phyloP scores from a whole-genome alignment of 1,140 invertebrate species.

The Amphibalanus amphitrite region DNA sequence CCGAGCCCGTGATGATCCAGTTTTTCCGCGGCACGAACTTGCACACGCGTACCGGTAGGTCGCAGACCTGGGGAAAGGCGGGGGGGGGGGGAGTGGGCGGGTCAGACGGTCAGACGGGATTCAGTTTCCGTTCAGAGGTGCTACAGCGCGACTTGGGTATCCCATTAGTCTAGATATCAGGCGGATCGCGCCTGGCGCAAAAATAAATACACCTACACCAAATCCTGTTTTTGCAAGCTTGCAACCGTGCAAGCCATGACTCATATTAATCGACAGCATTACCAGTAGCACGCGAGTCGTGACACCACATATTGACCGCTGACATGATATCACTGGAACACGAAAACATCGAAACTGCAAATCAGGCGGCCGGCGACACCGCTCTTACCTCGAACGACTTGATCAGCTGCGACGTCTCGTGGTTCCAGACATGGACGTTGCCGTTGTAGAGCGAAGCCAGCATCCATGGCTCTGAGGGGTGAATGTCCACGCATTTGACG shows the following conservation, averaged over 20 bases:
- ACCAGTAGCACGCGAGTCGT: background rate
- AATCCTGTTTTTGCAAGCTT: no score
- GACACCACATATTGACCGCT: background rate
- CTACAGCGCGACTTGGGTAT: no score
- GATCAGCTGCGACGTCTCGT: slow-evolving; percentile 79
- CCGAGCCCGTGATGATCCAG: slow-evolving; percentile 95
- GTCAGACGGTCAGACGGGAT: no score
- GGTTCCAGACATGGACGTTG: slow-evolving; percentile 98
- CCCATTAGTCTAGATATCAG: no score
- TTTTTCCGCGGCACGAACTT: slow-evolving; percentile 95
- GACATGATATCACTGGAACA: no score
- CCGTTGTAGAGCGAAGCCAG: slow-evolving; percentile 95
- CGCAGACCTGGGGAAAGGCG: slow-evolving; percentile 50
- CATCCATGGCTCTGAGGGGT: slow-evolving; percentile 96
- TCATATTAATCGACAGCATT: background rate
- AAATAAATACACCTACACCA: no score
- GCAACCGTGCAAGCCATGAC: background rate
- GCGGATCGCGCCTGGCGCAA: no score
- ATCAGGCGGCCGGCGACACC: background rate
- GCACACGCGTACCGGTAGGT: slow-evolving; percentile 83
- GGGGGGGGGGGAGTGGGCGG: no score
- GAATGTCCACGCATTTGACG: slow-evolving; percentile 94
- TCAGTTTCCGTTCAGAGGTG: no score
- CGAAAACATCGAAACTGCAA: background rate
- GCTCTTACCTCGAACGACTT: slow-evolving; percentile 68